Conservation (phyloP, 2,888 invertebrate species). For the Ecdyonurus torrentis region DNA sequence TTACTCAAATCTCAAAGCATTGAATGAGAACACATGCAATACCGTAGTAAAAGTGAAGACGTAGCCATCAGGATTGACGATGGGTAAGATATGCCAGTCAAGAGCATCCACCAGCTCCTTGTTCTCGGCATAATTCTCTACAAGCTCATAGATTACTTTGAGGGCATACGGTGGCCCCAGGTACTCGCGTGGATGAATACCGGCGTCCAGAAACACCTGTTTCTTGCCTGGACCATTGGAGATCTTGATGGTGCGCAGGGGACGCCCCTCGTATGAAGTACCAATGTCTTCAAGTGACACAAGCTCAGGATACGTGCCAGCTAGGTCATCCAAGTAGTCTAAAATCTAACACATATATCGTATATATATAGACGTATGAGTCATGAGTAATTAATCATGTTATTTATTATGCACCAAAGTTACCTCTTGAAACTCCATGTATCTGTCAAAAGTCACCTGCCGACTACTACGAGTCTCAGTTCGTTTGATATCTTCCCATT, state of each 20-base stretch:
- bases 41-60: conserved; percentile 20
- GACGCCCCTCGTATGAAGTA: conserved; percentile 18
- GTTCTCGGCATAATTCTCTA: background rate
- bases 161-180: conserved; percentile 6
- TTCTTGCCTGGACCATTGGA: conserved; percentile 20
- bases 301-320: conserved; percentile 12
- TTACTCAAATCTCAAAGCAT: no score
- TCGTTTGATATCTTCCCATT: background rate
- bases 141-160: conserved; percentile 1
- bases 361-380: background rate
- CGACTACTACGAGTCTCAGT: background rate
- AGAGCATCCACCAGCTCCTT: conserved; percentile 21
- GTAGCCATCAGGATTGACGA: conserved; percentile 29
- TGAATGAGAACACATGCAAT: background rate
- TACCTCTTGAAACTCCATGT: background rate
- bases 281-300: conserved; percentile 18
- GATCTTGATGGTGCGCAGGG: conserved; percentile 21
- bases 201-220: conserved; percentile 33
- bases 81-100: conserved; percentile 28
- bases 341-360: conserved; percentile 14
- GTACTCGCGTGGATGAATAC: conserved; percentile 25
- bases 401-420: no score
- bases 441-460: background rate
- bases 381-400: background rate
- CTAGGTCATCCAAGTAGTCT: conserved; percentile 15